Percentiles rank a stretch among this genome's conserved stretches.
Conservation (phyloP, 2,888 invertebrate genomes). For the Barypeithes pellucidus region DNA sequence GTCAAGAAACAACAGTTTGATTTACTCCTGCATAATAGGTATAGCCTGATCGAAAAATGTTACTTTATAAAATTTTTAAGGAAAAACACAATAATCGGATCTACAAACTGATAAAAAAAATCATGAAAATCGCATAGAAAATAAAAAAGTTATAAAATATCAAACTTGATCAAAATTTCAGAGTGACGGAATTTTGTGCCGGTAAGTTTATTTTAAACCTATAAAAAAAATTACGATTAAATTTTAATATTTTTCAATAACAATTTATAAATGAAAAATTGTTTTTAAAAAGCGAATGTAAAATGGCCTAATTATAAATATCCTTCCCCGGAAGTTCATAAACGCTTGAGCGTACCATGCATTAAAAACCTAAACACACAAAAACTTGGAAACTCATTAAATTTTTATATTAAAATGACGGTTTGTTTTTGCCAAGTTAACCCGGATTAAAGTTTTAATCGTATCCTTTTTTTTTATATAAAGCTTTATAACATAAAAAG, state of each 20-base stretch:
- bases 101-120: no score
- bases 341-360: slow-evolving; percentile 9
- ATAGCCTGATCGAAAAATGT: no score
- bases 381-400: slow-evolving; percentile 40
- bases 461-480: slow-evolving; percentile 2
- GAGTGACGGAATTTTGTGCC: no score
- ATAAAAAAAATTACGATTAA: no score
- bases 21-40: no score
- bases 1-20: no score
- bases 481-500: slow-evolving; percentile 1
- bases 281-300: neutral
- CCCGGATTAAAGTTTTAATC: slow-evolving; percentile 19
- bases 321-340: neutral
- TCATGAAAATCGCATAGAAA: no score
- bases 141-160: no score
- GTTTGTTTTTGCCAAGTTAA: slow-evolving; percentile 2
- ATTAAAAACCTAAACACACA: slow-evolving; percentile 22
- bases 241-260: neutral
- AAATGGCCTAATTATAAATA: neutral
- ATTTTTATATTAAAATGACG: slow-evolving; percentile 34
- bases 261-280: neutral
- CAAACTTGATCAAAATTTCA: no score
- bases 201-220: no score
- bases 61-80: no score
- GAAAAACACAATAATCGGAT: no score